These are phyloP conservation scores for Oreohelix idahoensis DNA, from an alignment of 1,140 invertebrate species.

Conservation along the genomic window DNA sequence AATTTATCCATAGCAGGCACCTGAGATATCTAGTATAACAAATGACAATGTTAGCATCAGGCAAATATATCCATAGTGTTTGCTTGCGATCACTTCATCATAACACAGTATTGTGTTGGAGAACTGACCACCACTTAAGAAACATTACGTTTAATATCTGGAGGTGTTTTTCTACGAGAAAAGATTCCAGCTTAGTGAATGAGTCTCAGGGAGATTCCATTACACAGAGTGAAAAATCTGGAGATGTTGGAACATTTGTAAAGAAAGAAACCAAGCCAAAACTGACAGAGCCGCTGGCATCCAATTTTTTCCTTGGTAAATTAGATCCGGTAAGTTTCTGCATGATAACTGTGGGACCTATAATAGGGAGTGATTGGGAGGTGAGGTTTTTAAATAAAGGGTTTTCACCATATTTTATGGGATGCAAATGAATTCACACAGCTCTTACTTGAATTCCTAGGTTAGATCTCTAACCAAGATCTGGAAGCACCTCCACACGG, in stretches of 20 bases:
- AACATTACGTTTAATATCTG: background rate
- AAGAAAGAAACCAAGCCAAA: slow-evolving; percentile 37
- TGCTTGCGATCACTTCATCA: background rate
- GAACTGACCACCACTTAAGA: background rate
- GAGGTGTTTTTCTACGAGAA: background rate
- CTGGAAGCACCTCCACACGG: no score
- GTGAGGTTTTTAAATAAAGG: no score
- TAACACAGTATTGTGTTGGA: background rate
- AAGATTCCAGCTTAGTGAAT: background rate
- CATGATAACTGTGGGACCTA: background rate
- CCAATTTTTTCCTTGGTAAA: slow-evolving; percentile 64
- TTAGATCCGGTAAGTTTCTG: slow-evolving; percentile 62
- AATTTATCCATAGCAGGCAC: background rate
- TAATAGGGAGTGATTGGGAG: background rate
- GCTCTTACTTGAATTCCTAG: no score
- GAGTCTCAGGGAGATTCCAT: background rate
- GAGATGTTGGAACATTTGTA: background rate
- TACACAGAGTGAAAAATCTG: background rate
- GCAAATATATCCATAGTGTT: background rate
- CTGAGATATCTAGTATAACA: background rate
- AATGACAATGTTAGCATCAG: background rate
- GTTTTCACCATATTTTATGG: no score
- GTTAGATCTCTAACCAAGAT: no score
- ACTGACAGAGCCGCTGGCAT: slow-evolving; percentile 60
- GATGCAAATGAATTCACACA: no score